Percentiles rank a stretch among this genome's conserved stretches.
Conservation (phyloP, 2,888 invertebrate genomes). For the Cancer borealis region DNA sequence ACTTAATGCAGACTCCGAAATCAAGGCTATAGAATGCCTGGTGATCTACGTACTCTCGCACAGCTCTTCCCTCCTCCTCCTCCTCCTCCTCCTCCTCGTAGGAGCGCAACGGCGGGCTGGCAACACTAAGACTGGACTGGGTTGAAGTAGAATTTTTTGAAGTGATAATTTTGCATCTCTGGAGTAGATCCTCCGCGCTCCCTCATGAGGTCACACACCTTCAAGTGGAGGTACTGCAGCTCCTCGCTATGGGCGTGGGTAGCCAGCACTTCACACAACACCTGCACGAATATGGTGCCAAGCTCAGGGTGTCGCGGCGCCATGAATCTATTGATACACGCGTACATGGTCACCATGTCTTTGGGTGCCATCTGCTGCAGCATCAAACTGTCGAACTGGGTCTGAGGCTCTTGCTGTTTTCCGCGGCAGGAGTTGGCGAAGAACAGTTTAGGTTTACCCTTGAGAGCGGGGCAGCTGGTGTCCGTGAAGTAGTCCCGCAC, state of each 20-base stretch:
- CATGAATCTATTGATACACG: constrained; percentile 61
- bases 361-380: constrained; percentile 34
- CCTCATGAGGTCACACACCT: constrained; percentile 45
- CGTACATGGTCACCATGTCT: constrained; percentile 61
- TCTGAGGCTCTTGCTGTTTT: not conserved
- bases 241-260: constrained; percentile 55
- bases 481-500: constrained; percentile 60
- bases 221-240: constrained; percentile 43
- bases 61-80: constrained; percentile 1
- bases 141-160: constrained; percentile 69
- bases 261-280: constrained; percentile 69
- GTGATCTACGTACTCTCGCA: not conserved
- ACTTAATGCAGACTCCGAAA: no score
- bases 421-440: constrained; percentile 63
- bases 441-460: constrained; percentile 65
- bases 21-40: not conserved
- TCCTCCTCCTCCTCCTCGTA: not conserved
- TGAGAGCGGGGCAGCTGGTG: constrained; percentile 50
- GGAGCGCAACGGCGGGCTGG: not conserved
- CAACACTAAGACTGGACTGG: not conserved
- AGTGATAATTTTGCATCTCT: constrained; percentile 49
- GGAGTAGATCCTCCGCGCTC: constrained; percentile 47
- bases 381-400: not conserved
- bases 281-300: constrained; percentile 69
- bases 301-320: constrained; percentile 53